phyloP scores from a whole-genome alignment of 2,113 vertebrate genomes.

The Pterocles gutturalis region DNA sequence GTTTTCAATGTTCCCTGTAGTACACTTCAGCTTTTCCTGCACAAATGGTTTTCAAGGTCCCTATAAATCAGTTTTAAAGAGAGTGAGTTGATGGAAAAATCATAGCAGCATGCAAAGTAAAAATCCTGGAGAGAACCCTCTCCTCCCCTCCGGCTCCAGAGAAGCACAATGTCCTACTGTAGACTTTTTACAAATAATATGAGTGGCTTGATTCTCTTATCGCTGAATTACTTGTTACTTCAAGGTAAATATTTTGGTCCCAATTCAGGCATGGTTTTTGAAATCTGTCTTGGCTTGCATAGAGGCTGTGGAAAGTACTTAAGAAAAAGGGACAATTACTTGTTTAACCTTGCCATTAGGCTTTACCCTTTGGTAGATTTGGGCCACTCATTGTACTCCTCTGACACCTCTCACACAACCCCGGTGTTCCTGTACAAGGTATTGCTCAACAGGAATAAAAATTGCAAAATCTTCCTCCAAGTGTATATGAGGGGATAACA shows the following conservation, averaged over 20 bases:
- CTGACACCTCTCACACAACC: background rate
- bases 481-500: background rate
- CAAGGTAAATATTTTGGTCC: slow-evolving; percentile 1
- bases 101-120: slow-evolving; percentile 66
- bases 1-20: slow-evolving; percentile 72
- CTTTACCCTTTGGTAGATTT: background rate
- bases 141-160: background rate
- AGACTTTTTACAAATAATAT: background rate
- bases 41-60: slow-evolving; percentile 74
- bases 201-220: slow-evolving; percentile 14
- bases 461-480: background rate
- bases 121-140: background rate
- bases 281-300: background rate
- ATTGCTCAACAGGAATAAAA: background rate
- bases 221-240: background rate
- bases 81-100: slow-evolving; percentile 69
- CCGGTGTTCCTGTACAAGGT: background rate
- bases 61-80: slow-evolving; percentile 80
- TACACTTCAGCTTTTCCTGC: slow-evolving; percentile 74
- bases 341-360: background rate
- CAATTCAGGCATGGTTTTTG: background rate
- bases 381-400: background rate
- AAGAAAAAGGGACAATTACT: background rate
- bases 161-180: background rate
- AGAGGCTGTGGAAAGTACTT: background rate